Conservation (phyloP, 2,113 vertebrate genomes). For the Xenus cinereus region DNA sequence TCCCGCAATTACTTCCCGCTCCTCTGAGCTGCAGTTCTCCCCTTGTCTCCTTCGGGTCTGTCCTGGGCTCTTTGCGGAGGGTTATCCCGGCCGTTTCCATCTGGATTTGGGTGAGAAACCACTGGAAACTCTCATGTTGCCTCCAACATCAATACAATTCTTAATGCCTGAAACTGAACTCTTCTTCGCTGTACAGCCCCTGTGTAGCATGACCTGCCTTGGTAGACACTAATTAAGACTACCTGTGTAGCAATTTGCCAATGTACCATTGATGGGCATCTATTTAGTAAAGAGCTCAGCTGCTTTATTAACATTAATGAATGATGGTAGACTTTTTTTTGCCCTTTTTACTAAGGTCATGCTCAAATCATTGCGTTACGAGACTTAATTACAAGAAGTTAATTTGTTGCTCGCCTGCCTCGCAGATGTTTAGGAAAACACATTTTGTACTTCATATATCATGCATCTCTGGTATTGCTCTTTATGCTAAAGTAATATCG, state of each 20-base stretch:
- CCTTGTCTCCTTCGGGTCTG: not conserved
- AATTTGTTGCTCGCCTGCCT: not conserved
- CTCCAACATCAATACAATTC: not conserved
- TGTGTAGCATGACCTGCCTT: not conserved
- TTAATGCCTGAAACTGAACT: not conserved
- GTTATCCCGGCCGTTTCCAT: accelerated
- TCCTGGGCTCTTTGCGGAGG: not conserved
- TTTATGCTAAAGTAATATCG: not conserved
- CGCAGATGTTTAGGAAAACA: not conserved
- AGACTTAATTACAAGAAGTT: not conserved
- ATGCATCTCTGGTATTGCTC: accelerated
- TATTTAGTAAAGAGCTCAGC: not conserved
- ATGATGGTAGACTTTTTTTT: not conserved
- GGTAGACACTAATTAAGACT: not conserved
- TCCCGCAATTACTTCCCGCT: not conserved
- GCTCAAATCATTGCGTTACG: not conserved
- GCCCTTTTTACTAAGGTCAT: not conserved
- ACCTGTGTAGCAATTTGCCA: not conserved
- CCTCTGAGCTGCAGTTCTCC: not conserved
- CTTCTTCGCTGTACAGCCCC: accelerated
- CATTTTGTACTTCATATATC: not conserved
- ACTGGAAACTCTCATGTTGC: not conserved
- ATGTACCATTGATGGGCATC: not conserved
- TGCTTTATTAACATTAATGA: slow-evolving; percentile 7
- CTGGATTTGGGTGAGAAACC: not conserved